A percentile compares a stretch with the other conserved stretches of the same genome.
Conservation (phyloP, 1,140 invertebrate species). For the Drosophila rhopaloa region DNA sequence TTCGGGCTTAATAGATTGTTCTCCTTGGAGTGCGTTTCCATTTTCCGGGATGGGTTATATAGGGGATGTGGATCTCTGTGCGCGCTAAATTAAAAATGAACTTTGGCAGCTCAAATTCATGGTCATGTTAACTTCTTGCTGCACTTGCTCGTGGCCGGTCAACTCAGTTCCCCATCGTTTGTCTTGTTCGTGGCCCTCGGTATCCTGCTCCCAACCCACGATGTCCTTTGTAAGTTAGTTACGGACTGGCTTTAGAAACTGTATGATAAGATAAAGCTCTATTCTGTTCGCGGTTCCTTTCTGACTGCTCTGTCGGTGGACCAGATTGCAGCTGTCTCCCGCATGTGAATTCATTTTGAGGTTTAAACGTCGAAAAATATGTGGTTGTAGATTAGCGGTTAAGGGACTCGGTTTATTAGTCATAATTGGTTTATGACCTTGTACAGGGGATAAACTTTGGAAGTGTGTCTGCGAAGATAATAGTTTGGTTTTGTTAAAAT, state of each 20-base stretch:
- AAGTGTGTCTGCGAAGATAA: not conserved
- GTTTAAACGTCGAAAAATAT: constrained; percentile 22
- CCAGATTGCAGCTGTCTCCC: constrained; percentile 55
- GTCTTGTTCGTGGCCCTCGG: constrained; percentile 40
- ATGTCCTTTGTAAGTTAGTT: constrained; percentile 52
- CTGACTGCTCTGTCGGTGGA: constrained; percentile 25
- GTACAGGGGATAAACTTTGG: not conserved
- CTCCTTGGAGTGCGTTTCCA: constrained; percentile 37
- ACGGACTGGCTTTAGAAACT: constrained; percentile 57
- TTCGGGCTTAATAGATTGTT: constrained; percentile 69
- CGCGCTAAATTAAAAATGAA: constrained; percentile 76
- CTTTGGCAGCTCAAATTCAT: constrained; percentile 78
- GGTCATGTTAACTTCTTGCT: constrained; percentile 79
- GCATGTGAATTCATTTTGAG: constrained; percentile 34
- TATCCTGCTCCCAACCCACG: not conserved
- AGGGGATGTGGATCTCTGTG: constrained; percentile 8
- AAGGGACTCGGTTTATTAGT: constrained; percentile 14
- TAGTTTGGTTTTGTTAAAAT: not conserved
- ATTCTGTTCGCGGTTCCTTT: constrained; percentile 44
- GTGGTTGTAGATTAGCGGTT: constrained; percentile 5
- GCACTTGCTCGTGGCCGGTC: constrained; percentile 58
- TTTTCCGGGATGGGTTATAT: not conserved
- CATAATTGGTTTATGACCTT: constrained; percentile 13
- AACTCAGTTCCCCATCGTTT: constrained; percentile 60
- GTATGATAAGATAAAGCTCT: constrained; percentile 72